phyloP scores from a whole-genome alignment of 92 coral and sea anemone genomes.

The Zoanthus sansibaricus region DNA sequence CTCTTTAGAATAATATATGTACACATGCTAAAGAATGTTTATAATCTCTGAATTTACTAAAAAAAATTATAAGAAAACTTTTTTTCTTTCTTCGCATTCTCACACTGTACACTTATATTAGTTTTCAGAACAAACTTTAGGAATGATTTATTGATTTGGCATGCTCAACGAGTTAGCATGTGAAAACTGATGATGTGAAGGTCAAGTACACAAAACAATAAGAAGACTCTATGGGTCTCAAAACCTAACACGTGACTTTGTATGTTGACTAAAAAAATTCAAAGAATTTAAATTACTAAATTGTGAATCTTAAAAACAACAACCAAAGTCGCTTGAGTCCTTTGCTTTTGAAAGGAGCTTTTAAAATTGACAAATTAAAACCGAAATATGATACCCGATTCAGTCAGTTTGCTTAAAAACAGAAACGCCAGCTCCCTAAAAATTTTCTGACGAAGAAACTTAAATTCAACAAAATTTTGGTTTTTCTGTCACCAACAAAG shows the following conservation, averaged over 20 bases:
- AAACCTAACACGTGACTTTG: constrained; percentile 27
- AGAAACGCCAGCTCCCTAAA: neutral
- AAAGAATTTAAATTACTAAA: constrained; percentile 14
- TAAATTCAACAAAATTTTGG: no score
- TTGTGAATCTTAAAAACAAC: constrained; percentile 4
- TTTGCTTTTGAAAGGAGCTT: constrained; percentile 12
- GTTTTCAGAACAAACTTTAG: neutral
- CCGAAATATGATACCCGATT: constrained; percentile 23
- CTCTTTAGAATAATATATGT: no score
- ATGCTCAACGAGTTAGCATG: constrained; percentile 14
- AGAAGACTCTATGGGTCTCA: neutral
- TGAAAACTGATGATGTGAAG: constrained; percentile 1
- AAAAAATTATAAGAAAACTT: neutral
- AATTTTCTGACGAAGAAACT: neutral
- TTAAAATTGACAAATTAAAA: constrained; percentile 9
- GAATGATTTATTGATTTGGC: neutral
- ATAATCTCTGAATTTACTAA: neutral
- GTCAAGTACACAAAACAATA: constrained; percentile 1
- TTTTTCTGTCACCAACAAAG: no score
- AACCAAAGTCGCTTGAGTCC: constrained; percentile 17
- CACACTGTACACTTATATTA: neutral
- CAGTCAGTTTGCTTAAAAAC: neutral
- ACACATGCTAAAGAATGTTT: no score
- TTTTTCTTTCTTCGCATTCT: no score
- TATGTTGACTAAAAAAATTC: constrained; percentile 9